Conservation (phyloP, 1,140 invertebrate species). For the Platyura marginata region DNA sequence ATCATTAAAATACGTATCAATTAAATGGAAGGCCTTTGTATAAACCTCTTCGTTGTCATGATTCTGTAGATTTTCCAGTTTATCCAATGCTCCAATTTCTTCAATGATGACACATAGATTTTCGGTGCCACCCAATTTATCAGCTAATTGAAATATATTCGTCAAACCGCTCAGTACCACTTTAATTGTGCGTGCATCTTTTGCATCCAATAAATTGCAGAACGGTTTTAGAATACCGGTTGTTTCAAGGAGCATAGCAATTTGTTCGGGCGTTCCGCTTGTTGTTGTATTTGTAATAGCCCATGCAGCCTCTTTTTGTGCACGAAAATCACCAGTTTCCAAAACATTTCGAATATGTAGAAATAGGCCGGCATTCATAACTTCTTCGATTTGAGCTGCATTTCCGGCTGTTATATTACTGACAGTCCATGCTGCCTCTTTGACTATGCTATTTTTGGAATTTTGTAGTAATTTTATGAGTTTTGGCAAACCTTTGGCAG, state of each 20-base stretch:
- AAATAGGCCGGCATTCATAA: constrained; percentile 59
- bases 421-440: constrained; percentile 97
- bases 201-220: constrained; percentile 60
- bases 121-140: constrained; percentile 55
- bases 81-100: constrained; percentile 78
- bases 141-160: constrained; percentile 51
- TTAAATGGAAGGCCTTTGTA: constrained; percentile 56
- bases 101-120: constrained; percentile 65
- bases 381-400: constrained; percentile 80
- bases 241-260: constrained; percentile 59
- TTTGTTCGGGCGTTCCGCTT: constrained; percentile 75
- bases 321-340: constrained; percentile 79
- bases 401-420: constrained; percentile 97
- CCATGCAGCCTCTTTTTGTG: constrained; percentile 98
- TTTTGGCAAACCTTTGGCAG: constrained; percentile 53
- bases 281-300: constrained; percentile 95
- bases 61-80: constrained; percentile 81
- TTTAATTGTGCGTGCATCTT: constrained; percentile 57
- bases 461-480: constrained; percentile 57
- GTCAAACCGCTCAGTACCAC: constrained; percentile 77
- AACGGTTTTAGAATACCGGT: constrained; percentile 71
- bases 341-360: constrained; percentile 25
- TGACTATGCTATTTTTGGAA: constrained; percentile 49
- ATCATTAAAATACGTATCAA: constrained; percentile 59
- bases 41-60: constrained; percentile 96